Evolutionary conservation across 2,888 invertebrate genomes (phyloP).

Genomic region (Melanostoma mellinum): DNA sequence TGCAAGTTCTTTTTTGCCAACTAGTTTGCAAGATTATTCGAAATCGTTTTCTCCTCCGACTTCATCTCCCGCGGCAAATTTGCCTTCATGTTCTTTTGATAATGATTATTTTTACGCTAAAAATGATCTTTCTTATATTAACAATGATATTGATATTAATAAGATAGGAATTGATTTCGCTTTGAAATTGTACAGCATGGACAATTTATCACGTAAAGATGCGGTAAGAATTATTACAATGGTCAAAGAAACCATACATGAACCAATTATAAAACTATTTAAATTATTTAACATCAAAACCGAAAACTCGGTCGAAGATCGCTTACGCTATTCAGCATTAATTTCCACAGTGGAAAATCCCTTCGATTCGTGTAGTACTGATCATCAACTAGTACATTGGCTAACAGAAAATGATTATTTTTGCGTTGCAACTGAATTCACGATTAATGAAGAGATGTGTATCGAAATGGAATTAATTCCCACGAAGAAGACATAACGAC

Average conservation of each 20-base stretch:
- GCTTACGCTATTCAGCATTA: background rate
- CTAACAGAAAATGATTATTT: background rate
- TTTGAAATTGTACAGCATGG: slow-evolving; percentile 4
- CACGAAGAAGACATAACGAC: background rate
- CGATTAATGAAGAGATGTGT: too few species aligned
- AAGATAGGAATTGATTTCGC: slow-evolving; percentile 1
- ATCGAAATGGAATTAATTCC: too few species aligned
- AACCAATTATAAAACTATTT: background rate
- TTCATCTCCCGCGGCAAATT: background rate
- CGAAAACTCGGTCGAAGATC: background rate
- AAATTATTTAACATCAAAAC: background rate
- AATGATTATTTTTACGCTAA: background rate
- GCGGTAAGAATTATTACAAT: background rate
- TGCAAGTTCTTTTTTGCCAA: background rate
- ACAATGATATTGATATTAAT: slow-evolving; percentile 7
- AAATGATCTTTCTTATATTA: background rate
- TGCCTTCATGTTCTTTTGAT: background rate
- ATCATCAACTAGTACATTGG: slow-evolving; percentile 10
- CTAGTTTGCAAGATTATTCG: background rate
- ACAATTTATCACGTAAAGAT: slow-evolving; percentile 14
- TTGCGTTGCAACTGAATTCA: too few species aligned
- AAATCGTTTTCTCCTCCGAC: background rate
- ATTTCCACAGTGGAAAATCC: background rate
- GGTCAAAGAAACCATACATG: slow-evolving; percentile 1
- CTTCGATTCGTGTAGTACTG: slow-evolving; percentile 1